Conservation (phyloP, 2,113 vertebrate species). For the Callocephalon fimbriatum region DNA sequence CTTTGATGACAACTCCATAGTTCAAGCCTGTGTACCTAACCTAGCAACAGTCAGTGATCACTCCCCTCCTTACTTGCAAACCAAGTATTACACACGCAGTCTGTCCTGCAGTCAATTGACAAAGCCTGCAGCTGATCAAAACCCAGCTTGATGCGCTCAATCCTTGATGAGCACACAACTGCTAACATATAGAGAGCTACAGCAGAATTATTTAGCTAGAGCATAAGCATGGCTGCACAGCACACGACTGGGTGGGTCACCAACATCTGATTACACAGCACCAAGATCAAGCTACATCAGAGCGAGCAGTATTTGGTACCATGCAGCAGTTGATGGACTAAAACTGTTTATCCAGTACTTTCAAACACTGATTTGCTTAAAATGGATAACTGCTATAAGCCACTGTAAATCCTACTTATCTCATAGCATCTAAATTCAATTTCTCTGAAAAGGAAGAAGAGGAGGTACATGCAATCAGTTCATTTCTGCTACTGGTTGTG, state of each 20-base stretch:
- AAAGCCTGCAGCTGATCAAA: background rate
- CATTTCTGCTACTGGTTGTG: background rate
- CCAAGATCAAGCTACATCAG: background rate
- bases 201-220: background rate
- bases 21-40: background rate
- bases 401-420: background rate
- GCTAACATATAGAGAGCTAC: background rate
- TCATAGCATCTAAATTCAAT: background rate
- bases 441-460: background rate
- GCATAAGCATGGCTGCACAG: background rate
- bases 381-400: background rate
- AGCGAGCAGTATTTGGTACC: background rate
- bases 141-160: background rate
- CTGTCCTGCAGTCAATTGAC: background rate
- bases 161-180: background rate
- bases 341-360: background rate
- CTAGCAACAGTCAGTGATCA: background rate
- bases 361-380: background rate
- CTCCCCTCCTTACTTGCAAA: background rate
- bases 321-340: background rate
- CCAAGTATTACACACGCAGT: rapidly evolving
- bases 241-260: background rate
- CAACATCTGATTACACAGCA: background rate
- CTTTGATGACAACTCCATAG: background rate
- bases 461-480: background rate